These are phyloP conservation scores for Drosophila kohkoa DNA, from an alignment of 1,140 invertebrate genomes.

Conservation along the genomic window DNA sequence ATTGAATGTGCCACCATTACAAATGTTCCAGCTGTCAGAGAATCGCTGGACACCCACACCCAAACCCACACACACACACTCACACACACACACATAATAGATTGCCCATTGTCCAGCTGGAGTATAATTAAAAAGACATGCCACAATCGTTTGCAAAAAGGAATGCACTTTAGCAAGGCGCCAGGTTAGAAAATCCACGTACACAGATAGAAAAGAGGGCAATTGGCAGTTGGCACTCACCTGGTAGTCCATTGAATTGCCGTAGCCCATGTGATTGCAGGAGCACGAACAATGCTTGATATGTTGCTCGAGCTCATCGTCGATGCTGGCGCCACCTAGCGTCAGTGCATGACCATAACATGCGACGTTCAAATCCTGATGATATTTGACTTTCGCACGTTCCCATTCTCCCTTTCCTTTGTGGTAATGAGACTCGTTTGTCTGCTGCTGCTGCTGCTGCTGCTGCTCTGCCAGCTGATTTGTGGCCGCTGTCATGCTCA, in stretches of 20 bases:
- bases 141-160: conserved; percentile 55
- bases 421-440: conserved; percentile 56
- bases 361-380: conserved; percentile 38
- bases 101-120: conserved; percentile 12
- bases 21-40: conserved; percentile 31
- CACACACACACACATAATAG: conserved; percentile 5
- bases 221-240: conserved; percentile 85
- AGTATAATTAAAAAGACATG: conserved; percentile 74
- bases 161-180: conserved; percentile 32
- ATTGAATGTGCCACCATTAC: conserved; percentile 57
- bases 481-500: conserved; percentile 42
- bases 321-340: conserved; percentile 86
- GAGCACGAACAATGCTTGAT: conserved; percentile 94
- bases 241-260: conserved; percentile 96
- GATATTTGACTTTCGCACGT: conserved; percentile 53
- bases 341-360: conserved; percentile 38
- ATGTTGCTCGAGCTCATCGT: conserved; percentile 92
- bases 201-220: background rate
- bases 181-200: conserved; percentile 9
- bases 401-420: conserved; percentile 9
- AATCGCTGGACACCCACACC: conserved; percentile 37
- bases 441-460: conserved; percentile 41
- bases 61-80: conserved; percentile 23
- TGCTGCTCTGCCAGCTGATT: conserved; percentile 66
- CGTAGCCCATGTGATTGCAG: conserved; percentile 96